Conservation (phyloP, 2,888 invertebrate species). For the Sphaerophoria rueppellii region DNA sequence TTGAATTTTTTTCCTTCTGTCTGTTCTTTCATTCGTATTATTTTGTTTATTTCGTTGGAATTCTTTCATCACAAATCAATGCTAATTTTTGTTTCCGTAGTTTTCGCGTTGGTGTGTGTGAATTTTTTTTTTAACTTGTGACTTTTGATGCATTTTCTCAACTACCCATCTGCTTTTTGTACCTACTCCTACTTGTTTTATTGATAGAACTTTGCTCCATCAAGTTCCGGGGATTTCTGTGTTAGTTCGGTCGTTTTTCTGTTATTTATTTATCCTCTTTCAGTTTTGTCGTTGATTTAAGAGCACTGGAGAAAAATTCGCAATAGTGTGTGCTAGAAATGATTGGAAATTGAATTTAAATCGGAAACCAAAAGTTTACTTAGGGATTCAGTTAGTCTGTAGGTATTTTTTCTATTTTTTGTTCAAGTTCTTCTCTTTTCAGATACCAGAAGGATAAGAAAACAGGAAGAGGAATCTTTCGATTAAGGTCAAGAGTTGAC, state of each 20-base stretch:
- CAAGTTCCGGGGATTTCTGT: conserved; percentile 60
- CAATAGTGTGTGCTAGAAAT: conserved; percentile 37
- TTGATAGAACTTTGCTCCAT: conserved; percentile 58
- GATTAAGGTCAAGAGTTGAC: conserved; percentile 64
- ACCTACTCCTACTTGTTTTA: conserved; percentile 14
- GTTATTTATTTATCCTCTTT: not conserved
- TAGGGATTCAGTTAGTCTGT: conserved; percentile 67
- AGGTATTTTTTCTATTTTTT: conserved; percentile 26
- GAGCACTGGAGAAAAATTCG: conserved; percentile 5
- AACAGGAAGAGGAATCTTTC: conserved; percentile 45
- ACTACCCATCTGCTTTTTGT: not conserved
- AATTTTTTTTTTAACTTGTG: not conserved
- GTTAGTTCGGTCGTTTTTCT: conserved; percentile 27
- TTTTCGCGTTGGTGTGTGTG: conserved; percentile 13
- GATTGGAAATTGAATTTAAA: conserved; percentile 71
- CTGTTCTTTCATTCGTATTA: conserved; percentile 16
- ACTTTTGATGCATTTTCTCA: conserved; percentile 26
- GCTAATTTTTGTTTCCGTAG: conserved; percentile 67
- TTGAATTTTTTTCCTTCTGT: conserved; percentile 39
- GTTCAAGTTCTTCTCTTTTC: not conserved
- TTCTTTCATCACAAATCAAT: conserved; percentile 68
- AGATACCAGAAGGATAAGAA: conserved; percentile 6
- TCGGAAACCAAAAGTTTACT: conserved; percentile 72
- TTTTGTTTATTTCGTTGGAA: conserved; percentile 44
- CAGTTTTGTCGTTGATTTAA: conserved; percentile 20